These are phyloP conservation scores for Episyrphus balteatus DNA, from an alignment of 1,140 invertebrate species.

Conservation along the genomic window DNA sequence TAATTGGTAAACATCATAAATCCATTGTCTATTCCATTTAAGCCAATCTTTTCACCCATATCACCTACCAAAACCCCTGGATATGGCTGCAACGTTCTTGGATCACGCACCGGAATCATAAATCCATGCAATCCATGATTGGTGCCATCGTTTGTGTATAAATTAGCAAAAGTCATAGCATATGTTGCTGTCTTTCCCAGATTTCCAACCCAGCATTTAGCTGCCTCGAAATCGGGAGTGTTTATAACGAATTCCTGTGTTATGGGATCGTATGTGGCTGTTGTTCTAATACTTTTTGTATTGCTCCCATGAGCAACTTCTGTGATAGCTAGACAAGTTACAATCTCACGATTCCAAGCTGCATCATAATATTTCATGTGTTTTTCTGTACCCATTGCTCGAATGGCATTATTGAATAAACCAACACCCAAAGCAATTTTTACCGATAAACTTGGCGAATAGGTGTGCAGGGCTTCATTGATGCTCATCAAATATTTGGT, in stretches of 20 bases:
- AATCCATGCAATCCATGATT: slow-evolving; percentile 83
- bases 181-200: slow-evolving; percentile 83
- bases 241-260: slow-evolving; percentile 77
- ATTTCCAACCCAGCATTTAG: slow-evolving; percentile 91
- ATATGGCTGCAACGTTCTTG: slow-evolving; percentile 57
- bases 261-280: slow-evolving; percentile 70
- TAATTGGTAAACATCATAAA: slow-evolving; percentile 83
- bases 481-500: slow-evolving; percentile 57
- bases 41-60: slow-evolving; percentile 78
- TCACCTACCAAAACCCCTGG: slow-evolving; percentile 64
- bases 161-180: slow-evolving; percentile 78
- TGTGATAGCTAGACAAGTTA: slow-evolving; percentile 80
- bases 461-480: slow-evolving; percentile 54
- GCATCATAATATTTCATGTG: slow-evolving; percentile 61
- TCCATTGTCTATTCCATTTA: slow-evolving; percentile 86
- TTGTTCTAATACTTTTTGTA: slow-evolving; percentile 81
- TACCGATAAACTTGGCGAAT: slow-evolving; percentile 55
- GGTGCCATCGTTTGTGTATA: slow-evolving; percentile 59
- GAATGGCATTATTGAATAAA: slow-evolving; percentile 55
- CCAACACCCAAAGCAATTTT: slow-evolving; percentile 56
- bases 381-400: slow-evolving; percentile 63
- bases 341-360: slow-evolving; percentile 55
- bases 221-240: slow-evolving; percentile 86
- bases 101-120: slow-evolving; percentile 69
- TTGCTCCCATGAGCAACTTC: slow-evolving; percentile 92